Evolutionary conservation across 2,888 invertebrate species (phyloP), one percentile per base, ranked within the genome.

Genomic region (Junonia oenone): DNA sequence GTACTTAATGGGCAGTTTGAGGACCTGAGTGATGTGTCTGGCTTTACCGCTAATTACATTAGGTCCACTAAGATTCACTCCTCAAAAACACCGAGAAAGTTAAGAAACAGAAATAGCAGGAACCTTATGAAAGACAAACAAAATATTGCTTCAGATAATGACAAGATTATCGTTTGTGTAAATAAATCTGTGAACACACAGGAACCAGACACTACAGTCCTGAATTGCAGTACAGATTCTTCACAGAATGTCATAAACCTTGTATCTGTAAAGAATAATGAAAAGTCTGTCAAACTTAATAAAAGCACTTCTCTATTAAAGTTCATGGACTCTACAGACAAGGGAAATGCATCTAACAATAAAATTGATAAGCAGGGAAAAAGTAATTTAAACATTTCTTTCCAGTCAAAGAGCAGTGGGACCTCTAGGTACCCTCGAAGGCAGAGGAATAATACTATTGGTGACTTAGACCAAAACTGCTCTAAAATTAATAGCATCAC

Each of bases 41-140:
- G 90, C 0, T 85, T 89, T 55, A 90, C 90, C 19, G 90, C 89
- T 2, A 90, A 87, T 64, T 91, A 91, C 59, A 90, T 91, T 27
- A 74, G 87, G 29, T 91, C 90, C 14, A 88, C 90, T 13, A 91
- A 89, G 67, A 63, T 86, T 13, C 76, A 82, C 58, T 73, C 80
- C 14, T 69, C 72, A 37, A 87, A 81, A 67, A 76, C 76, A 55
- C 71, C 78, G 15, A 72, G 75, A 31, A 85, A 81, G 65, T 59
- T 79, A 22, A 78, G 79, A 59, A 76, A 71, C 60, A 85, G 81
- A 64, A 68, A 71, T 9, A 75, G 55, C 51, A 76, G 78, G 46
- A 80, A 73, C 50, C 65, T 81, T n/a, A 70, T 76, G 1, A 83
- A 81, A 55, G 77, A 81, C n/a, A n/a, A n/a, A n/a, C 67, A 69